Evolutionary conservation across 1,140 invertebrate genomes (phyloP), one percentile per base, ranked within the genome.

Genomic region (Drosophila ercepeae): DNA sequence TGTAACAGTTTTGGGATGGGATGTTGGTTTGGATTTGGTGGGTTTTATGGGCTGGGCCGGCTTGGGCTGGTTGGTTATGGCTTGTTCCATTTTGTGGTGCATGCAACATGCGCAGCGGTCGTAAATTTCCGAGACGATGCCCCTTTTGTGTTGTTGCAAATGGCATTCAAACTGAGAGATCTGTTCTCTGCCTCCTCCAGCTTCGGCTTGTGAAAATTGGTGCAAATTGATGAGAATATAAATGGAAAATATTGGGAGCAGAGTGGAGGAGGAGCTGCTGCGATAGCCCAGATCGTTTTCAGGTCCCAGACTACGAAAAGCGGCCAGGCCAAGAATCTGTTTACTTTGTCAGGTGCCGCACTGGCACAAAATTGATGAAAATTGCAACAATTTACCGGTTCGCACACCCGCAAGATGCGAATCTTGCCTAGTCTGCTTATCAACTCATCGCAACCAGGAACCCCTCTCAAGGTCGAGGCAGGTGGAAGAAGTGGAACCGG

Each of bases 91-190:
- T 42, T 34, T 9, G 21, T 8, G 34, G 34, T 51, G 36, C 75
- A 79, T 78, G 65, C 57, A 55, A 39, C 59, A 65, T 57, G 59
- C 58, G 46, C 86, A 41, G 54, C 27, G 19, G 77, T 25, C 81
- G 76, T 84, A 84, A 84, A 84, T 86, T 79, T 72, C 36, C 34
- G 4, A 49, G 25, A 46, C 59, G 39, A 75, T 60, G 68, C 79
- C 79, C 54, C 61, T 84, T 84, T 84, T 72, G 55, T 84, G 79
- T 84, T 64, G 29, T 52, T 57, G 71, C 61, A 84, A 84, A 84
- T 84, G 59, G 71, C 36, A 75, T 57, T 39, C 54, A 21, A 59
- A 55, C 52, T 34, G 4, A 45, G 16, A 42, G 36, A 41, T 64
- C 42, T 32, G 21, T 39, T 11, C 63, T 14, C 3, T 4, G 9